Evolutionary conservation across 1,140 invertebrate species (phyloP).

Genomic region (Rhynchophorus ferrugineus): DNA sequence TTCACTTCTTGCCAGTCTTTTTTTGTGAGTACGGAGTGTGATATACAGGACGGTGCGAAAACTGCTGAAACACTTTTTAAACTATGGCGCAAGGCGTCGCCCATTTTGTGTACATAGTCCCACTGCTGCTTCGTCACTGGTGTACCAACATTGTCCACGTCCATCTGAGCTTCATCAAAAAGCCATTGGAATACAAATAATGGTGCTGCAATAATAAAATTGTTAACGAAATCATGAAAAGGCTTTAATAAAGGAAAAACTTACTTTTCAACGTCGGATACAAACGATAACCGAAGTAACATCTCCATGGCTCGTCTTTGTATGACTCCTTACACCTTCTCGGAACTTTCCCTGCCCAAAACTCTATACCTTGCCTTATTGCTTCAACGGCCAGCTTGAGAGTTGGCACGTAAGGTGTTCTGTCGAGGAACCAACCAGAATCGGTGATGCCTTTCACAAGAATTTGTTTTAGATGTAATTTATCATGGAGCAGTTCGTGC

Average conservation of each 20-base stretch:
- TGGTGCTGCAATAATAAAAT: constrained; percentile 55
- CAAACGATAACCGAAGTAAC: constrained; percentile 86
- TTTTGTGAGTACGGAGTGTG: constrained; percentile 80
- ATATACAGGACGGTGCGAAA: constrained; percentile 88
- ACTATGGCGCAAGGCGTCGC: constrained; percentile 69
- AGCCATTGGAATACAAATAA: constrained; percentile 92
- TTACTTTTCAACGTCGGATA: constrained; percentile 77
- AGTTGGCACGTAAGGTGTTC: constrained; percentile 57
- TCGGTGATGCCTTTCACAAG: constrained; percentile 76
- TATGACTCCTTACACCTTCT: constrained; percentile 62
- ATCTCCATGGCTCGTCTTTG: constrained; percentile 73
- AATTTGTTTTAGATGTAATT: constrained; percentile 53
- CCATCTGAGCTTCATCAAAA: constrained; percentile 91
- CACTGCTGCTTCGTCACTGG: constrained; percentile 82
- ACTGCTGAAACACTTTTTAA: constrained; percentile 80
- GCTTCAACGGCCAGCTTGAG: constrained; percentile 53
- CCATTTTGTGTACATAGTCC: constrained; percentile 88
- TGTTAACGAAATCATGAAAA: not conserved
- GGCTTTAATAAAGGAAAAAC: not conserved
- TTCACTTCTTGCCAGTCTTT: constrained; percentile 80
- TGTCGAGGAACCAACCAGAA: constrained; percentile 91
- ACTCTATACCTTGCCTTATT: constrained; percentile 66
- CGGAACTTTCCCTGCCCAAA: constrained; percentile 79
- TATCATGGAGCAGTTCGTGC: constrained; percentile 57
- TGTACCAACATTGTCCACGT: constrained; percentile 78